These are phyloP conservation scores for Campoletis raptor DNA, from an alignment of 2,888 invertebrate species.

Conservation along the genomic window DNA sequence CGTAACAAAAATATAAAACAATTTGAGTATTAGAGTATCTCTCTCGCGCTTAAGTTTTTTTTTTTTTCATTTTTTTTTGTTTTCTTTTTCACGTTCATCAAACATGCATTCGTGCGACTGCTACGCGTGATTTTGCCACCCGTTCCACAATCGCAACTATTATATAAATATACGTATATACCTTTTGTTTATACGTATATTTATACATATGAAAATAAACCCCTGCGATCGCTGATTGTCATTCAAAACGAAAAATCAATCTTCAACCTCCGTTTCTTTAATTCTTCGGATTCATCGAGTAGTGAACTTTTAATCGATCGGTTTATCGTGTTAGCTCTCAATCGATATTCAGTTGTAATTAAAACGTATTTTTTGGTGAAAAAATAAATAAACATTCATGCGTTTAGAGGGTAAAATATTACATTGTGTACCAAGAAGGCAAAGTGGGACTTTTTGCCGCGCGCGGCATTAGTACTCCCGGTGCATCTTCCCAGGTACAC, in stretches of 20 bases:
- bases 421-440: neutral
- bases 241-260: slow-evolving; percentile 26
- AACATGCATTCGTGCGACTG: slow-evolving; percentile 77
- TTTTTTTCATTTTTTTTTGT: slow-evolving; percentile 47
- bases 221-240: slow-evolving; percentile 51
- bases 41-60: slow-evolving; percentile 50
- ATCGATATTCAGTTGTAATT: neutral
- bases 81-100: slow-evolving; percentile 69
- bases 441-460: too few species aligned
- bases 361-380: neutral
- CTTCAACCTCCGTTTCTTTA: neutral
- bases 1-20: slow-evolving; percentile 83
- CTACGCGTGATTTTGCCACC: slow-evolving; percentile 73
- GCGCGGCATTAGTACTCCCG: too few species aligned
- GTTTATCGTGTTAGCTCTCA: neutral
- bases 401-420: neutral
- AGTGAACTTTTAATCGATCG: neutral
- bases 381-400: neutral
- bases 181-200: neutral
- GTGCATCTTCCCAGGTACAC: too few species aligned
- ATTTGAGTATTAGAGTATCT: slow-evolving; percentile 77
- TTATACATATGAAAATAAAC: slow-evolving; percentile 36
- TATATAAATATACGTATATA: slow-evolving; percentile 12
- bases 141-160: slow-evolving; percentile 71
- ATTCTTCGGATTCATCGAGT: neutral